Base-by-base conservation (phyloP, 1,140 invertebrate species). In the Agrypnia vestita region DNA sequence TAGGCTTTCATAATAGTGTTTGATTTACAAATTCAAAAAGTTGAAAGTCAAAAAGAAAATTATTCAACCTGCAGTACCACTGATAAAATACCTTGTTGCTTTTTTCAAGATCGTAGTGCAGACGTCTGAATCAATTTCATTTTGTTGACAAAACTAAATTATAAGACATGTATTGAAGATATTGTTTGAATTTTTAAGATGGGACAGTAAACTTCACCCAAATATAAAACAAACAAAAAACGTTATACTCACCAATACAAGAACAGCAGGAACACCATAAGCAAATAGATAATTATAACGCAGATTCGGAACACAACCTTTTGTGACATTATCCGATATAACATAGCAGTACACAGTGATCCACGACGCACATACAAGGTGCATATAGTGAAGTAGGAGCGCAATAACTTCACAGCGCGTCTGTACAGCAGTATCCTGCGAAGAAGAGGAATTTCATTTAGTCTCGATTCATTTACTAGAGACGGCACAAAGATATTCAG, bases 291-390 rank as follows among this genome's bases (percentile, higher is more conserved):
- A 91, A 75, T 89, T 89, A 79, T 89, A 90, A 61, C 89, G 88
- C 15, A 91, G 80, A 55, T 85, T 86, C 4, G 84, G 84, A 17
- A 83, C 78, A 35, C 62, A 83, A 44, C 82, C 82, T 59, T 81
- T 79, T 4, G 86, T 84, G 0, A 87, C 86, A 12, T 85, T 86
- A 1, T 85, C 87, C 1, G 85, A 86, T 0, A 89, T 81, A n/a
- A 81, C 80, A 77, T 84, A 85, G 51, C 80, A 84, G 81, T 90
- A 91, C 35, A 90, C 86, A 72, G 94, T 90, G 47, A 94, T 90
- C 93, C 93, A 95, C 84, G 91, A 91, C 0, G 91, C 89, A 61
- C 92, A 91, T 0, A 92, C 91, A 46, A 94, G 87, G 84, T 94
- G 92, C 10, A 93, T 89, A 85, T 94, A 94, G 85, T 94, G 93